phyloP scores from a whole-genome alignment of 2,888 invertebrate species.

The Brachynemurus nebulosus region DNA sequence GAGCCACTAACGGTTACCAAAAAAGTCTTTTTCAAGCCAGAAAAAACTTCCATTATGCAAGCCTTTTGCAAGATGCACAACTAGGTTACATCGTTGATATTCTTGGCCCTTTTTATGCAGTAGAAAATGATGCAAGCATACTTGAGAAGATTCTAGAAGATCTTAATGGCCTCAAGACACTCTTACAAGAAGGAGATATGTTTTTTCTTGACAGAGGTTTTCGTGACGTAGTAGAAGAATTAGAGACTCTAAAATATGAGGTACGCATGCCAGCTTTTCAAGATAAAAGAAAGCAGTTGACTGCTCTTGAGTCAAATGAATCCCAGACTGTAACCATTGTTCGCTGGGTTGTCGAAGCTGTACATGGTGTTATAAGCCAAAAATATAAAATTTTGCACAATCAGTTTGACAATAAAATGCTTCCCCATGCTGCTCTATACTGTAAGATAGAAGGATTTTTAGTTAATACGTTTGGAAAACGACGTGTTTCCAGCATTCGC shows the following conservation, averaged over 20 bases:
- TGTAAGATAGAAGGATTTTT: conserved; percentile 16
- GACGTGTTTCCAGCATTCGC: no score
- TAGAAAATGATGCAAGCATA: not conserved
- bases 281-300: conserved; percentile 19
- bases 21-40: not conserved
- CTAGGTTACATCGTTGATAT: not conserved
- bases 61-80: not conserved
- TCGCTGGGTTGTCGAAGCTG: conserved; percentile 17
- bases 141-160: not conserved
- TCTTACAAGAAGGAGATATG: conserved; percentile 16
- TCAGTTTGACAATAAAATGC: conserved; percentile 14
- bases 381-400: conserved; percentile 14
- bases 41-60: not conserved
- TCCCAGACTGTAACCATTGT: conserved; percentile 12
- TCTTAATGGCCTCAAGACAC: not conserved
- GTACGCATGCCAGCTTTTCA: conserved; percentile 21
- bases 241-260: conserved; percentile 14
- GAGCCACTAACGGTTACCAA: no score
- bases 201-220: no score
- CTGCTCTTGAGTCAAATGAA: not conserved
- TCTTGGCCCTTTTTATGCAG: not conserved
- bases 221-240: conserved; percentile 16
- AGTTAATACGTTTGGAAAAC: conserved; percentile 14
- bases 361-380: conserved; percentile 16
- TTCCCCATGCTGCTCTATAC: conserved; percentile 10